phyloP scores from a whole-genome alignment of 2,113 vertebrate species.

The Podarcis cretensis region DNA sequence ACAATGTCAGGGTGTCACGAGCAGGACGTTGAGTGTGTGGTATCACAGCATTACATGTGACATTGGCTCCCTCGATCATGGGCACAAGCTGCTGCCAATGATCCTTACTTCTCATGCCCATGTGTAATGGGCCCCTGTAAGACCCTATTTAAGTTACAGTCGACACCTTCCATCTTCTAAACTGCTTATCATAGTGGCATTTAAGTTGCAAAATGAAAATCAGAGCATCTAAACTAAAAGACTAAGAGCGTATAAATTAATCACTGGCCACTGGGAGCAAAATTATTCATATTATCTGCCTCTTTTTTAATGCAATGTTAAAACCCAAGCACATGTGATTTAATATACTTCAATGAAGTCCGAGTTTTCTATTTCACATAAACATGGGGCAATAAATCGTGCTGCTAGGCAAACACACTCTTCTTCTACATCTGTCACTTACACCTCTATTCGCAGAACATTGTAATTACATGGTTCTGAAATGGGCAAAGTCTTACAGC shows the following conservation, averaged over 20 bases:
- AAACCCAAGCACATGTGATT: neutral
- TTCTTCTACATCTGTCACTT: fast-evolving
- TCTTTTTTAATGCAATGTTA: neutral
- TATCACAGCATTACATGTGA: too few relatives aligned
- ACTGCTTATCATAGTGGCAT: neutral
- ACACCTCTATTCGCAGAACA: neutral
- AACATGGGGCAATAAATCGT: slow-evolving; percentile 5
- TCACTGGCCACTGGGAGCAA: neutral
- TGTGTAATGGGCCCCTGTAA: too few relatives aligned
- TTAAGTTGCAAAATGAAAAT: neutral
- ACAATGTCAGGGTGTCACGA: too few relatives aligned
- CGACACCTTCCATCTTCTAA: neutral
- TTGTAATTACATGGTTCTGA: neutral
- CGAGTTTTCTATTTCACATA: neutral
- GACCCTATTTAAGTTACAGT: neutral
- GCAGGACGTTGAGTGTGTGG: too few relatives aligned
- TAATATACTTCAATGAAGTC: neutral
- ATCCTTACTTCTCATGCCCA: too few relatives aligned
- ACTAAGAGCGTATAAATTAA: fast-evolving
- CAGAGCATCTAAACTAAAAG: neutral
- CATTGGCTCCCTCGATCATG: too few relatives aligned
- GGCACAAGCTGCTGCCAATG: too few relatives aligned
- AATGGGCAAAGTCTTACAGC: neutral
- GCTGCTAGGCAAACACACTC: neutral
- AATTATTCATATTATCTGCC: neutral